Percentiles rank a stretch among this genome's conserved stretches.
These are phyloP conservation scores for Nerophis lumbriciformis DNA, from an alignment of 2,113 vertebrate species.

Conservation along the genomic window DNA sequence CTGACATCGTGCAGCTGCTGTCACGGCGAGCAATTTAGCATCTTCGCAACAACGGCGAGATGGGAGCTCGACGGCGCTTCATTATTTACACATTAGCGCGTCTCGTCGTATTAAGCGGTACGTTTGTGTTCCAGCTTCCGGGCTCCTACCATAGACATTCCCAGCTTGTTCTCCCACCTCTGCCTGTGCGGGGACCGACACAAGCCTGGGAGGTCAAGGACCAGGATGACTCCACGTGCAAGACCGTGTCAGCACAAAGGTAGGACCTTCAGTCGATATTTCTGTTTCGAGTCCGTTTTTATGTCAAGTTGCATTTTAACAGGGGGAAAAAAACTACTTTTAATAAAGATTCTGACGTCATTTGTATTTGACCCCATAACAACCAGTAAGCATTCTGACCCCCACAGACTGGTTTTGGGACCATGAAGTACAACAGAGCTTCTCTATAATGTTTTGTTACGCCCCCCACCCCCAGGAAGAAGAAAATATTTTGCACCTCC, in stretches of 20 bases:
- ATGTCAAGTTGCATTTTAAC: too few relatives aligned
- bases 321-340: too few relatives aligned
- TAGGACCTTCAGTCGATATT: constrained; percentile 23
- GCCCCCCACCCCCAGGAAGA: too few relatives aligned
- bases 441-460: too few relatives aligned
- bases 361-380: too few relatives aligned
- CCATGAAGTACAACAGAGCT: too few relatives aligned
- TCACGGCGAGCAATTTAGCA: constrained; percentile 32
- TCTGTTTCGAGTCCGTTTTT: too few relatives aligned
- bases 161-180: constrained; percentile 19
- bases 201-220: constrained; percentile 68
- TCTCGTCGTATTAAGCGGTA: background rate
- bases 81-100: too few relatives aligned
- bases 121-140: constrained; percentile 28
- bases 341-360: too few relatives aligned
- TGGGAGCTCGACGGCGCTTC: constrained; percentile 35
- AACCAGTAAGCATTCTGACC: too few relatives aligned
- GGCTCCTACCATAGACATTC: constrained; percentile 3
- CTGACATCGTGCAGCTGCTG: constrained; percentile 63
- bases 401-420: too few relatives aligned
- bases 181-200: constrained; percentile 46
- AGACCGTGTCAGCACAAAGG: constrained; percentile 51
- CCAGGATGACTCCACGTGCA: constrained; percentile 29
- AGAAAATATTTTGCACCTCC: too few relatives aligned
- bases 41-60: constrained; percentile 25